Base-by-base conservation (phyloP, 2,113 vertebrate species). In the Otis tarda region DNA sequence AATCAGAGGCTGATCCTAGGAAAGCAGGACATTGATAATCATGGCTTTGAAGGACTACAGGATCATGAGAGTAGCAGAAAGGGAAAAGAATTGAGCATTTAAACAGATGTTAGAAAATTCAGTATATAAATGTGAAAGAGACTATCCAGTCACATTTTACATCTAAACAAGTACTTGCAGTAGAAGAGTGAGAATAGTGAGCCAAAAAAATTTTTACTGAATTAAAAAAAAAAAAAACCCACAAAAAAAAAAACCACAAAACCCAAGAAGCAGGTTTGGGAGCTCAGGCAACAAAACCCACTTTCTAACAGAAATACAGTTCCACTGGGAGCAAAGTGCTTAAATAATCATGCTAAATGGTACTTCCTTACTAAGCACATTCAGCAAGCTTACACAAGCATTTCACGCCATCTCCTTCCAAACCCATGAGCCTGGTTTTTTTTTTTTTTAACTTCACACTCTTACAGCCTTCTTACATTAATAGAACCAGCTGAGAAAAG, bases 301-400 rank as follows among this genome's bases (percentile, higher is more conserved):
- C 39, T 75, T 97, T 78, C 95, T 39, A 96, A 73, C n/a, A 61
- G 52, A 85, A 63, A 59, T 30, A 24, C 41, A 80, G 82, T 65
- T 96, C 73, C 53, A 91, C 2, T 55, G 52, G 63, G 87, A 95
- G 59, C 23, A 65, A 64, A 90, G 49, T n/a, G 59, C 52, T 94
- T 94, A 93, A 95, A 93, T 83, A 96, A 89, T 43, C 68, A 93
- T 78, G 68, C 73, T 89, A 89, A 93, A 90, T 17, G 35, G 55
- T 80, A 81, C 78, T 89, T 96, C 90, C 82, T 61, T 65, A 63
- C n/a, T 52, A 90, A 75, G 64, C 52, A 89, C 39, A 78, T 70
- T 78, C 85, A 92, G 55, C 74, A 84, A 92, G 33, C 37, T 45
- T 31, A 92, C 81, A 83, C 25, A 59, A 73, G 20, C 24, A 50